A percentile compares a stretch with the other conserved stretches of the same genome.
Conservation (phyloP, 2,888 invertebrate genomes). For the Phaonia tiefii region DNA sequence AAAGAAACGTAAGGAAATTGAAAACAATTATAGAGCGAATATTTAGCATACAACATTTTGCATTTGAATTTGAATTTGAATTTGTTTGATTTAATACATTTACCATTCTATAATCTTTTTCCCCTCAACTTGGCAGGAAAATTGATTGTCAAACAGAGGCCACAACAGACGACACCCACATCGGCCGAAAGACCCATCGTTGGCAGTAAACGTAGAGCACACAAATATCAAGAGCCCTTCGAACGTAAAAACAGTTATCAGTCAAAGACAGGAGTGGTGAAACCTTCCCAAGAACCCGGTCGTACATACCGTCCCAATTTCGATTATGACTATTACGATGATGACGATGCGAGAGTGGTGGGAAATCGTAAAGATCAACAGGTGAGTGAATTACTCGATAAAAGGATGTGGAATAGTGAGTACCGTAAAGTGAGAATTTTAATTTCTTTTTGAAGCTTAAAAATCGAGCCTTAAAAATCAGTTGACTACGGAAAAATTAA, state of each 20-base stretch:
- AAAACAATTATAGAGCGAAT: constrained; percentile 21
- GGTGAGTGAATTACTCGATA: no score
- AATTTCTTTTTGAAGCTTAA: no score
- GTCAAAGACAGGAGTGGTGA: constrained; percentile 36
- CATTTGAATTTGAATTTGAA: no score
- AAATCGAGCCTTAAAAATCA: no score
- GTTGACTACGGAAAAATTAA: no score
- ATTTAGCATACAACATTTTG: constrained; percentile 23
- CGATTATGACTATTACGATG: constrained; percentile 88
- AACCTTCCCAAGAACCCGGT: constrained; percentile 68
- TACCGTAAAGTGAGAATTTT: no score
- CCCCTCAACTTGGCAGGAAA: constrained; percentile 68
- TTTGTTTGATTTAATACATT: constrained; percentile 39
- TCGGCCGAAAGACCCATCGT: constrained; percentile 58
- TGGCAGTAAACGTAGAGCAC: constrained; percentile 73
- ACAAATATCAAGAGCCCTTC: constrained; percentile 75
- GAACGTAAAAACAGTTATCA: constrained; percentile 73
- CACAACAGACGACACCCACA: constrained; percentile 72
- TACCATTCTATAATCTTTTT: constrained; percentile 4
- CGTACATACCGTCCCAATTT: constrained; percentile 77
- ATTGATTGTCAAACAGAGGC: constrained; percentile 70
- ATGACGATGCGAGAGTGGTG: constrained; percentile 83
- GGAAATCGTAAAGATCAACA: constrained; percentile 80
- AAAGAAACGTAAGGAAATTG: constrained; percentile 62
- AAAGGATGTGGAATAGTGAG: no score